Base-by-base conservation (phyloP, 2,113 vertebrate species). In the Ivindomyrus marchei region DNA sequence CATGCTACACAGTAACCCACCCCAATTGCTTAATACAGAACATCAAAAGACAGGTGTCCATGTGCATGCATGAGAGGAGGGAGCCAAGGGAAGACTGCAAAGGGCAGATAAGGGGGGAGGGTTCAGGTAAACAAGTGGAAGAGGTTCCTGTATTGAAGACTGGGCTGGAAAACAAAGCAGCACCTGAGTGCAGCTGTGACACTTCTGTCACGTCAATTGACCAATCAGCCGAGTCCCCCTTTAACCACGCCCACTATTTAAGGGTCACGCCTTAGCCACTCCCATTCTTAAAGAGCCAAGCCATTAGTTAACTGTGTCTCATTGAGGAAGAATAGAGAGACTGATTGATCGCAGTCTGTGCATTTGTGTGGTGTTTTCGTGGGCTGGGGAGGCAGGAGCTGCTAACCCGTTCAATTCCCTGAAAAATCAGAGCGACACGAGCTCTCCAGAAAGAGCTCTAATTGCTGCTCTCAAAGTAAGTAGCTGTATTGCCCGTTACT, bases 251-350 rank as follows among this genome's bases (percentile, higher is more conserved):
- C 74, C 74, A 80, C 91, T 88, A 83, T 42, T 80, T 85, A 92
- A 88, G 88, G 62, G 74, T 66, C 21, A 88, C 74, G 70, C 83
- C 90, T 13, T 70, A 31, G n/a, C n/a, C 62, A 70, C 27, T 70
- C 62, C 74, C 74, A 80, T 91, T 88, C 66, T 46, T 80, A 87
- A 92, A 89, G 88, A 56, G 66, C 62, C 21, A 88, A 88, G 84
- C 77, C 90, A 93, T 94, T 94, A 93, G 92, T 92, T 92, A 92
- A 94, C 52, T 92, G 92, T 74, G 88, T 89, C 92, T 90, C 13
- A 62, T 89, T 89, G 89, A 92, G 93, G 90, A 92, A 90, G 89
- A 93, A 91, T 90, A 92, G 90, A 90, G 86, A n/a, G 21, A n/a
- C n/a, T 80, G 90, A 94, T 92, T 91, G 90, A 92, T 93, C 91